Evolutionary conservation across 2,797 vertebrate species (phyloP).

Genomic region (Leptoclinus maculatus): DNA sequence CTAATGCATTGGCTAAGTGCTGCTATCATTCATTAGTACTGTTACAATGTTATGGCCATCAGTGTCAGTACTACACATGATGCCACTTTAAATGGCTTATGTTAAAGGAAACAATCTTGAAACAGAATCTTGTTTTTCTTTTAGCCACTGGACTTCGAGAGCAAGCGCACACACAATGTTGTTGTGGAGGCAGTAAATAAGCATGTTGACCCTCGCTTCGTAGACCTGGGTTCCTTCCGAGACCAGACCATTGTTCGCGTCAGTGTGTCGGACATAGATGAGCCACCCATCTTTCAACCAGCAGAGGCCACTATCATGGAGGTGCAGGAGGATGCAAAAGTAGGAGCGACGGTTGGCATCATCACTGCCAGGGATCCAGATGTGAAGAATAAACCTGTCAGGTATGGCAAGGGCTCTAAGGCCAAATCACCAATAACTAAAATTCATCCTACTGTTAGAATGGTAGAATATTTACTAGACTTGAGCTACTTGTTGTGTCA

Average conservation of each 20-base stretch:
- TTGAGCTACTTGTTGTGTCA: not conserved
- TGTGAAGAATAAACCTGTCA: slow-evolving; percentile 90
- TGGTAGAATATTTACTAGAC: not conserved
- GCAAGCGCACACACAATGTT: slow-evolving; percentile 91
- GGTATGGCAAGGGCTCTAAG: slow-evolving; percentile 78
- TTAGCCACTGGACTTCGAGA: slow-evolving; percentile 94
- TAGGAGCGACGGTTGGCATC: slow-evolving; percentile 91
- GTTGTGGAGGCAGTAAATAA: slow-evolving; percentile 97
- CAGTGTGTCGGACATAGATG: slow-evolving; percentile 91
- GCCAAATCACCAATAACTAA: not conserved
- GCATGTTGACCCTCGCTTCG: slow-evolving; percentile 92
- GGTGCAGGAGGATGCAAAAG: slow-evolving; percentile 93
- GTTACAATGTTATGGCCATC: not conserved
- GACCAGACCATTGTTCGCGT: slow-evolving; percentile 95
- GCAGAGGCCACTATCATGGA: slow-evolving; percentile 88
- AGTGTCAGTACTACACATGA: not conserved
- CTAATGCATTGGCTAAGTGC: not conserved
- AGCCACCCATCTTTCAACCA: slow-evolving; percentile 93
- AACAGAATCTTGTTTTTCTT: slow-evolving; percentile 8
- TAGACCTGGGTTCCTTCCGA: slow-evolving; percentile 92
- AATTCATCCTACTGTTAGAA: not conserved
- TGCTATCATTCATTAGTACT: not conserved
- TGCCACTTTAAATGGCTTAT: not conserved
- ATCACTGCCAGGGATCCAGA: slow-evolving; percentile 94
- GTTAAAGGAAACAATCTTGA: not conserved